Base-by-base conservation (phyloP, 1,140 invertebrate genomes). In the Armadillidium nasatum region DNA sequence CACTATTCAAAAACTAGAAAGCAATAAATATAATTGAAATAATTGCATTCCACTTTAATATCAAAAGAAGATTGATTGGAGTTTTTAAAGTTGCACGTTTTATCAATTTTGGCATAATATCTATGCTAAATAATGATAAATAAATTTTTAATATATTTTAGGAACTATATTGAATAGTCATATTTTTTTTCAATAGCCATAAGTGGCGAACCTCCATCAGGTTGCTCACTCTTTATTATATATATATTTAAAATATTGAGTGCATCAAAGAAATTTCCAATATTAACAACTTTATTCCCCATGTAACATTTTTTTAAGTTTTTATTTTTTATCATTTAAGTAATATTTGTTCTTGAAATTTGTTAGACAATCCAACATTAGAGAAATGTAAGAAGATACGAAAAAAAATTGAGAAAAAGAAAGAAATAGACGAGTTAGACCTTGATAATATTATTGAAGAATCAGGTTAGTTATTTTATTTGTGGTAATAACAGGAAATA, bases 131-230 rank as follows among this genome's bases (percentile, higher is more conserved):
- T n/a, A n/a, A n/a, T n/a, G n/a, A n/a, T n/a, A n/a, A n/a, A n/a
- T n/a, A n/a, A n/a, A n/a, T n/a, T n/a, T n/a, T n/a, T n/a, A n/a
- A n/a, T n/a, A n/a, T n/a, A n/a, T n/a, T n/a, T 50, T 50, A 50
- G 46, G 9, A 10, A 10, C 9, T 50, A 50, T 10, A 50, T 50
- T 10, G 46, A 9, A 50, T 10, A 50, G 15, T 10, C 15, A 50
- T 50, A 50, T 50, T 50, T 50, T 50, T 50, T 50, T 50, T 50
- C n/a, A n/a, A n/a, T n/a, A n/a, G n/a, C n/a, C n/a, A n/a, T n/a
- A n/a, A n/a, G n/a, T n/a, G n/a, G n/a, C n/a, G n/a, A n/a, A n/a
- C n/a, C n/a, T n/a, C n/a, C n/a, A n/a, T n/a, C n/a, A n/a, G n/a
- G n/a, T n/a, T n/a, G n/a, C n/a, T n/a, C n/a, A n/a, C n/a, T n/a